These are phyloP conservation scores for Apamea monoglypha DNA, from an alignment of 2,888 invertebrate genomes.

Conservation along the genomic window DNA sequence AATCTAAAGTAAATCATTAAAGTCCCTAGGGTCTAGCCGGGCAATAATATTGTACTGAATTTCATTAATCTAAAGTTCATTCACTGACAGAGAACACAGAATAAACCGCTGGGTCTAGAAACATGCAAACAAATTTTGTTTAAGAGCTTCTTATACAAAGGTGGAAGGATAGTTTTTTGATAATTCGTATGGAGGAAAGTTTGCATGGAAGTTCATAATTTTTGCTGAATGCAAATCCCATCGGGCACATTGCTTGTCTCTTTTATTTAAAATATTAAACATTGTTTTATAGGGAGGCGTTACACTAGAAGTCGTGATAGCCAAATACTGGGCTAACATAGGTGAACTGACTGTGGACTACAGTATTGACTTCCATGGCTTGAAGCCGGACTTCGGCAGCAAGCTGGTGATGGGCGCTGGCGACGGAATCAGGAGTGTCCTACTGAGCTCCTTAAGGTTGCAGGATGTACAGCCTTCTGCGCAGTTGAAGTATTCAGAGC, in stretches of 20 bases:
- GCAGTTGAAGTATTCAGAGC: slow-evolving; percentile 93
- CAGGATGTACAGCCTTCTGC: slow-evolving; percentile 95
- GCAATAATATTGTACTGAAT: not conserved
- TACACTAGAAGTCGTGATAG: slow-evolving; percentile 96
- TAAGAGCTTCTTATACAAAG: not conserved
- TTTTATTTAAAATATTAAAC: not conserved
- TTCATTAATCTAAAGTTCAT: not conserved
- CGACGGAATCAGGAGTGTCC: slow-evolving; percentile 93
- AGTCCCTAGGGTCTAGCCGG: not conserved
- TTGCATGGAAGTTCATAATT: not conserved
- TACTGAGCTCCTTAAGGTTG: slow-evolving; percentile 91
- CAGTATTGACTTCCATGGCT: slow-evolving; percentile 95
- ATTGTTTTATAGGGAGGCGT: slow-evolving; percentile 91
- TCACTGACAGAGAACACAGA: not conserved
- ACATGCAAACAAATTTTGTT: not conserved
- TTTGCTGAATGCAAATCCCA: no score
- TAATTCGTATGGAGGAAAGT: not conserved
- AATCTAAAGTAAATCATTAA: not conserved
- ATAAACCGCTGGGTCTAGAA: not conserved
- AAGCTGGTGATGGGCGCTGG: slow-evolving; percentile 93
- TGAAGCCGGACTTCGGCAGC: slow-evolving; percentile 92
- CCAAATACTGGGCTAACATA: slow-evolving; percentile 98
- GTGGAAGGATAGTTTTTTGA: not conserved
- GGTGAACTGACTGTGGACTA: slow-evolving; percentile 94
- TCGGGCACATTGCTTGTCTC: no score